These are phyloP conservation scores for Trialeurodes vaporariorum DNA, from an alignment of 1,140 invertebrate species.

Conservation along the genomic window DNA sequence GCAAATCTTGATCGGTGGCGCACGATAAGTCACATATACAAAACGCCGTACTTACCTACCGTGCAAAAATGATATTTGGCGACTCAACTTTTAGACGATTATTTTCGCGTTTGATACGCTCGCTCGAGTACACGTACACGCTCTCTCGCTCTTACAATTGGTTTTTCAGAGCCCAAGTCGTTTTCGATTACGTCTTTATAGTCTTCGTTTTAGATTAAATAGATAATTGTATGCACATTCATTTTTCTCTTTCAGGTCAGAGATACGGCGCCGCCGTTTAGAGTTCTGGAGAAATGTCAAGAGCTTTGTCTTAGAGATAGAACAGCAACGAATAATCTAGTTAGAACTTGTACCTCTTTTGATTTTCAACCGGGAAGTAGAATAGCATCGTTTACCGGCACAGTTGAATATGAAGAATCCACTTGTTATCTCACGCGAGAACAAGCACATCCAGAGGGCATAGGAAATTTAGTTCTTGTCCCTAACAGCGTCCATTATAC, in stretches of 20 bases:
- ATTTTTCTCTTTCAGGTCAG: conserved; percentile 42
- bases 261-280: conserved; percentile 67
- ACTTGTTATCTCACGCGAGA: conserved; percentile 78
- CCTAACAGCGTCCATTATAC: conserved; percentile 79
- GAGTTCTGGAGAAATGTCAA: conserved; percentile 70
- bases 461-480: conserved; percentile 69
- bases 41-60: too few species aligned
- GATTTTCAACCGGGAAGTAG: conserved; percentile 80
- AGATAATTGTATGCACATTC: too few species aligned
- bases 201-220: too few species aligned
- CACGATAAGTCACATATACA: too few species aligned
- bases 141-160: too few species aligned
- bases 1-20: too few species aligned
- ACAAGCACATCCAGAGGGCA: conserved; percentile 70
- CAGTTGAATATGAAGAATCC: conserved; percentile 77
- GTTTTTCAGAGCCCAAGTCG: too few species aligned
- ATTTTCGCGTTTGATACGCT: too few species aligned
- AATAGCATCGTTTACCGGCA: conserved; percentile 64
- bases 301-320: conserved; percentile 72
- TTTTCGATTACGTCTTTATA: too few species aligned
- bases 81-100: too few species aligned
- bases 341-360: conserved; percentile 69
- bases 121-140: too few species aligned
- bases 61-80: too few species aligned
- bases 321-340: conserved; percentile 62